Percentiles rank a stretch among this genome's conserved stretches.
Evolutionary conservation across 2,797 vertebrate species (phyloP).

Genomic region (Danio albolineatus): DNA sequence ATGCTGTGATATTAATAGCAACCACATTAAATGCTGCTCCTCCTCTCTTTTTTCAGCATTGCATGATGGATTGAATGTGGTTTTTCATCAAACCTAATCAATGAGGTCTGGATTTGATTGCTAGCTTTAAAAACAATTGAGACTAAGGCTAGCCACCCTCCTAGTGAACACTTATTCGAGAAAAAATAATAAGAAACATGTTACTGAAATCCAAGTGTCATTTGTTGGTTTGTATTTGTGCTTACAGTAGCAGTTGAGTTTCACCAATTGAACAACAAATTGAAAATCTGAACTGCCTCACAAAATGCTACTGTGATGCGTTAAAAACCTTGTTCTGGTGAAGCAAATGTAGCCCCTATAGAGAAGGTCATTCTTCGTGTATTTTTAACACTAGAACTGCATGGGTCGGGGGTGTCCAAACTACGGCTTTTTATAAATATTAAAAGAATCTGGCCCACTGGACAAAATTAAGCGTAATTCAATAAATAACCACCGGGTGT

Average conservation of each 20-base stretch:
- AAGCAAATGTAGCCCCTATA: too few species aligned
- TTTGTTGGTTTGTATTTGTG: not conserved
- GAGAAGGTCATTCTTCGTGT: too few species aligned
- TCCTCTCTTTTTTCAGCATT: not conserved
- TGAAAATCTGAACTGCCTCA: too few species aligned
- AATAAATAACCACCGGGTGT: too few species aligned
- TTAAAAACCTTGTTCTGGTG: too few species aligned
- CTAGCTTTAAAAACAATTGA: slow-evolving; percentile 12
- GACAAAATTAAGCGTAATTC: too few species aligned
- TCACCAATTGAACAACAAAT: too few species aligned
- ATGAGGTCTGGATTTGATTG: slow-evolving; percentile 25
- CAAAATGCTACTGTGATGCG: too few species aligned
- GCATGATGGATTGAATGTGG: not conserved
- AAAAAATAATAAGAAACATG: not conserved
- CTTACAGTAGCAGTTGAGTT: not conserved
- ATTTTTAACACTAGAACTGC: too few species aligned
- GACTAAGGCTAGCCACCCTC: slow-evolving; percentile 6
- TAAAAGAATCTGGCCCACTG: too few species aligned
- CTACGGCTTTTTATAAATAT: too few species aligned
- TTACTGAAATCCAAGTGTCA: not conserved
- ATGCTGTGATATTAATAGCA: slow-evolving; percentile 31
- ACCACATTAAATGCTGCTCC: not conserved
- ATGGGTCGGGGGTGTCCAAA: too few species aligned
- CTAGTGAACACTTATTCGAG: not conserved
- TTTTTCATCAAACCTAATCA: slow-evolving; percentile 38